Conservation (phyloP, 2,113 vertebrate species). For the Ciconia maguari region DNA sequence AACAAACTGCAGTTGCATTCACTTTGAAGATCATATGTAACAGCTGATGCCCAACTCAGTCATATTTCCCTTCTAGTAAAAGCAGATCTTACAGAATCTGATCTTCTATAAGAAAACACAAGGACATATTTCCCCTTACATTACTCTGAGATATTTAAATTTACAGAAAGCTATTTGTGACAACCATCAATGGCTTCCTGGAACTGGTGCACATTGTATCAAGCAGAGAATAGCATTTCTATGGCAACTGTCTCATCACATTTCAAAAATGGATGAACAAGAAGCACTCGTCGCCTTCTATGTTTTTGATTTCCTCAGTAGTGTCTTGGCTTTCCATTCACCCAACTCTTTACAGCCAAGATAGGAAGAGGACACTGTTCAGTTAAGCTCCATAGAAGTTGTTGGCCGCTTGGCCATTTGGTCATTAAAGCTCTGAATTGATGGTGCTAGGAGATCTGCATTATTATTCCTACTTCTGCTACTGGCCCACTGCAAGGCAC, state of each 20-base stretch:
- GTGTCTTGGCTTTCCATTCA: neutral
- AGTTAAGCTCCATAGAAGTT: neutral
- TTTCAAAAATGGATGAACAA: neutral
- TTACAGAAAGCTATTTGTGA: slow-evolving; percentile 30
- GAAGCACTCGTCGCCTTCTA: neutral
- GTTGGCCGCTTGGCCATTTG: neutral
- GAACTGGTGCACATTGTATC: neutral
- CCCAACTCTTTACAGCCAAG: neutral
- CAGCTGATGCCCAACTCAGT: neutral
- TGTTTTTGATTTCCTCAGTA: neutral
- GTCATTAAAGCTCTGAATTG: neutral
- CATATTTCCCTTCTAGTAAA: neutral
- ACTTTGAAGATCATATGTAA: neutral
- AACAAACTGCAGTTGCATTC: neutral
- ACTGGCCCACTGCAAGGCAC: neutral
- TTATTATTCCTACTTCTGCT: neutral
- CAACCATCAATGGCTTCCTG: slow-evolving; percentile 16
- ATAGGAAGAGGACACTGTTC: neutral
- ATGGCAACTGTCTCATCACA: slow-evolving; percentile 35
- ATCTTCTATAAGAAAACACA: neutral
- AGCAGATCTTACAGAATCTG: neutral
- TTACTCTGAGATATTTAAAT: slow-evolving; percentile 34
- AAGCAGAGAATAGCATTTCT: slow-evolving; percentile 49
- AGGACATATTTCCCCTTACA: neutral
- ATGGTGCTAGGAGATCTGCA: neutral